Conservation (phyloP, 92 coral and sea anemone genomes). For the Palythoa grandiflora region DNA sequence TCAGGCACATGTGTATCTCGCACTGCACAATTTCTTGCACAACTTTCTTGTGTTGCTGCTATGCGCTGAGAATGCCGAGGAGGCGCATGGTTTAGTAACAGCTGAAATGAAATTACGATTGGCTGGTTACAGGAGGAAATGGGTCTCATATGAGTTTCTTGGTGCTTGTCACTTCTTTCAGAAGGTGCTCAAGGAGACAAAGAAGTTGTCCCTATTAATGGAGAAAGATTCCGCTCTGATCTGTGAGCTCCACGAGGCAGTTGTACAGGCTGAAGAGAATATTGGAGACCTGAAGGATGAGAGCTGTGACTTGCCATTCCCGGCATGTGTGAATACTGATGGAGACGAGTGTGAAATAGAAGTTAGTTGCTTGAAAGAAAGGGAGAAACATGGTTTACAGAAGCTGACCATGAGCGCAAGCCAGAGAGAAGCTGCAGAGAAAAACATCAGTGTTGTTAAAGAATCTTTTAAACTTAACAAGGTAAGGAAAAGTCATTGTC, state of each 20-base stretch:
- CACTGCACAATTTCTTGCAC: slow-evolving; percentile 39
- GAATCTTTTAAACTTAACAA: slow-evolving; percentile 42
- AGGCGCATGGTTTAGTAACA: slow-evolving; percentile 41
- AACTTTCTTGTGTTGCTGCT: slow-evolving; percentile 46
- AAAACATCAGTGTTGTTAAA: slow-evolving; percentile 42
- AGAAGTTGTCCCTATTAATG: slow-evolving; percentile 41
- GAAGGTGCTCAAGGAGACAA: slow-evolving; percentile 44
- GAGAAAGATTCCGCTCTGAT: slow-evolving; percentile 31
- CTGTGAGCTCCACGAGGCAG: slow-evolving; percentile 42
- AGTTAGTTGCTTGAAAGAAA: slow-evolving; percentile 41
- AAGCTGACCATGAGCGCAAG: slow-evolving; percentile 37
- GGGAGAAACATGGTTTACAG: slow-evolving; percentile 40
- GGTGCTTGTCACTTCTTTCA: slow-evolving; percentile 44
- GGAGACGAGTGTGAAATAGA: slow-evolving; percentile 43
- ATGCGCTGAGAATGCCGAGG: slow-evolving; percentile 29
- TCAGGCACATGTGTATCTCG: slow-evolving; percentile 41
- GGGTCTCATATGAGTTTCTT: slow-evolving; percentile 41
- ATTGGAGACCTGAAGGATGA: slow-evolving; percentile 37
- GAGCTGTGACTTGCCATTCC: slow-evolving; percentile 41
- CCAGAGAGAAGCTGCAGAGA: slow-evolving; percentile 41
- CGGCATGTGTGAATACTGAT: slow-evolving; percentile 36
- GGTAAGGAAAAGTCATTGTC: slow-evolving; percentile 38
- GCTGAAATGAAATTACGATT: slow-evolving; percentile 40
- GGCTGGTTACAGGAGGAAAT: slow-evolving; percentile 38
- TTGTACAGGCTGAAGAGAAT: slow-evolving; percentile 38